Evolutionary conservation across 2,113 vertebrate genomes (phyloP), one percentile per base, ranked within the genome.

Genomic region (Conger conger): DNA sequence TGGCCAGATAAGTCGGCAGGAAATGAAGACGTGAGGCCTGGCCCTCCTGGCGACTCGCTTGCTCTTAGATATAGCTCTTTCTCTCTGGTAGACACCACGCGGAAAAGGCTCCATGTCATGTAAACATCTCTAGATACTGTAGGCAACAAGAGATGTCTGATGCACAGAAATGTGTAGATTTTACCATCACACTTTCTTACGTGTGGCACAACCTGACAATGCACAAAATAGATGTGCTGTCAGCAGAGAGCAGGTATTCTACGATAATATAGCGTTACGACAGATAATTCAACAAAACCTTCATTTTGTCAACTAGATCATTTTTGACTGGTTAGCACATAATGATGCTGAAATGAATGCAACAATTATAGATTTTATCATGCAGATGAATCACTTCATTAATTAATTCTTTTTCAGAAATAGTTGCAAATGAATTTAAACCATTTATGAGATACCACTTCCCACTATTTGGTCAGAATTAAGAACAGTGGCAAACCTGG

Each of bases 21-120:
- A 30, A 80, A 80, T 80, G 30, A 80, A 80, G 79, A 80, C 33
- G 79, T 53, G 79, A 53, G 79, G 45, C 79, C 42, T 7, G 79
- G 27, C 33, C 53, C 79, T 27, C n/a, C 40, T 17, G 33, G 79
- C 6, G 42, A 42, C 79, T 80, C 79, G 16, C n/a, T 80, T 13
- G 23, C 79, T 9, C 11, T 30, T 30, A 17, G 79, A 33, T 17
- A 53, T 27, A 80, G 50, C n/a, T 53, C 42, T 38, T 40, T 17
- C 40, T n/a, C 79, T 80, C 42, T 53, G 42, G 37, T n/a, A 50
- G 79, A 53, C 79, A 33, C 27, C 23, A n/a, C 79, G 15, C 78
- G 20, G 6, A 45, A 45, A 80, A n/a, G n/a, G 27, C 79, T 80
- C n/a, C 53, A 30, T 11, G 13, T 73, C n/a, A 4, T 73, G 1